phyloP scores from a whole-genome alignment of 2,113 vertebrate genomes.

The Gallinago jamesoni region DNA sequence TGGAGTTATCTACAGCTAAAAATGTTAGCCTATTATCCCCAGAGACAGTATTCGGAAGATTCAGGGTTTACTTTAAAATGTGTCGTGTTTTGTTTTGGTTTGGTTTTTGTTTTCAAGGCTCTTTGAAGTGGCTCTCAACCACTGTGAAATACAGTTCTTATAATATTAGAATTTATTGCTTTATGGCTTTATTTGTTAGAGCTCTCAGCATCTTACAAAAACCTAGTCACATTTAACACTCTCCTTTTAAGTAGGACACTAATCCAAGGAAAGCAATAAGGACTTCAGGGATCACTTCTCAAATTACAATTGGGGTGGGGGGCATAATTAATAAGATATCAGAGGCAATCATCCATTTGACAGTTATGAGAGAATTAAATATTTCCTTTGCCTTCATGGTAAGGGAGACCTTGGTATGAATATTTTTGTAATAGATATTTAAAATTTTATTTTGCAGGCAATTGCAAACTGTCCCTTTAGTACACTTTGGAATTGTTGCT shows the following conservation, averaged over 20 bases:
- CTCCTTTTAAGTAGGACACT: neutral
- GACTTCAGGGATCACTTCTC: neutral
- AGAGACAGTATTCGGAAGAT: neutral
- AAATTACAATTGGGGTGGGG: neutral
- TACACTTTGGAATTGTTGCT: neutral
- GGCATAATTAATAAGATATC: neutral
- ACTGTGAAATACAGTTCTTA: neutral
- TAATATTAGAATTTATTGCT: neutral
- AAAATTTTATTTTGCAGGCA: neutral
- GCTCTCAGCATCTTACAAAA: neutral
- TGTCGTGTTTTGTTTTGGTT: neutral
- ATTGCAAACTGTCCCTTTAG: neutral
- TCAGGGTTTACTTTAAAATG: neutral
- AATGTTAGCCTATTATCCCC: neutral
- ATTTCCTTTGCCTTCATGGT: neutral
- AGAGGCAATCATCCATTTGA: neutral
- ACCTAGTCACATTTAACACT: neutral
- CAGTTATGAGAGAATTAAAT: neutral
- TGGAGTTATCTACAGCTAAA: neutral
- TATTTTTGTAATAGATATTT: neutral
- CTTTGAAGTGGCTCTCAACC: neutral
- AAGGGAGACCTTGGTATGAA: neutral
- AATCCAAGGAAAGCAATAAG: neutral
- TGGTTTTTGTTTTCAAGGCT: neutral
- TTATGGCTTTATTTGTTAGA: neutral